Base-by-base conservation (phyloP, 1,140 invertebrate genomes). In the Procambarus virginalis region DNA sequence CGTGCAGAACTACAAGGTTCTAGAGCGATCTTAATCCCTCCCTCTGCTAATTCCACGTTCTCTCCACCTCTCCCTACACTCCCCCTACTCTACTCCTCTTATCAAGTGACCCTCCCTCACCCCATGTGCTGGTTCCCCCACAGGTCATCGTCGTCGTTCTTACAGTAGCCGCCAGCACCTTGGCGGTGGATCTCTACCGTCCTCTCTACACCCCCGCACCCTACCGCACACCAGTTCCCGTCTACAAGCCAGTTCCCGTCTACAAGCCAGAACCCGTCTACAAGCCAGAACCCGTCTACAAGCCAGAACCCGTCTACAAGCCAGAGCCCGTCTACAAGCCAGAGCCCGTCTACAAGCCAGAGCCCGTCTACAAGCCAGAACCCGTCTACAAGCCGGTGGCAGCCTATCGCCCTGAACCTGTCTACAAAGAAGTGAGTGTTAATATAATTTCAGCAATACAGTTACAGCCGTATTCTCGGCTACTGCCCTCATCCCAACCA, bases 181-280 rank as follows among this genome's bases (percentile, higher is more conserved):
- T 17, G 46, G 46, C 22, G 17, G 88, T 22, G 68, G 51, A 79
- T 70, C 55, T 76, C 68, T 90, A 81, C 90, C 90, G 86, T n/a
- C 90, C 90, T 4, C n/a, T 79, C 2, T 91, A 91, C 84, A 86
- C 84, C 12, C 68, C 90, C 14, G 55, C 77, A 14, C 60, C 60
- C 14, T 64, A 64, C 73, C 75, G 34, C 68, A 73, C 81, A 14
- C 60, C 73, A 64, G 55, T 17, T 20, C 60, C 12, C 60, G 60
- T 14, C 60, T 20, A 14, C 60, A 14, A 9, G 10, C 12, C 17
- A 64, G 49, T 55, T 22, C 68, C 81, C 81, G 5, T 48, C 73
- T 78, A 75, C 49, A 34, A 14, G 70, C 10, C n/a, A n/a, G n/a
- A n/a, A n/a, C n/a, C n/a, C n/a, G n/a, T n/a, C n/a, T n/a, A n/a